A percentile compares a stretch with the other conserved stretches of the same genome.
These are phyloP conservation scores for Tangara arthus DNA, from an alignment of 2,797 vertebrate species.

Conservation along the genomic window DNA sequence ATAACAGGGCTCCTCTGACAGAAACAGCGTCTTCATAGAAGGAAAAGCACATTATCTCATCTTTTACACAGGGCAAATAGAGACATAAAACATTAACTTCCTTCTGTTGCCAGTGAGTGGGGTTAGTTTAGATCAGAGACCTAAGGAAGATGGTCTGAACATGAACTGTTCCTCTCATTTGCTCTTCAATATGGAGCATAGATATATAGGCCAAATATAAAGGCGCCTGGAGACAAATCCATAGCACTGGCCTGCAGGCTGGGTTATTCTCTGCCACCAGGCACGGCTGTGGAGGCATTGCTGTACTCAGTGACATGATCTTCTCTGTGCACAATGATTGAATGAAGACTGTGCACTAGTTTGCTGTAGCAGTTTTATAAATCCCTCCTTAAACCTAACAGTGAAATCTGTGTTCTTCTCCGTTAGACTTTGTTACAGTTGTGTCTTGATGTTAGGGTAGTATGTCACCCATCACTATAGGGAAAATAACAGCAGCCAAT, in stretches of 20 bases:
- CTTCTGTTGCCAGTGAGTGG: background rate
- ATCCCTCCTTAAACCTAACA: background rate
- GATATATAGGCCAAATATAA: background rate
- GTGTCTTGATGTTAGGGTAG: background rate
- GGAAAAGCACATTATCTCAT: background rate
- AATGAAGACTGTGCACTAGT: background rate
- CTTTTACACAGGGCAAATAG: background rate
- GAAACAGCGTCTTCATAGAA: background rate
- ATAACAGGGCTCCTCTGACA: background rate
- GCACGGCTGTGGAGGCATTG: background rate
- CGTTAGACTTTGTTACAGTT: background rate
- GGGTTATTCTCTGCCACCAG: background rate
- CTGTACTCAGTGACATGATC: background rate
- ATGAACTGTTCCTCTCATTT: background rate
- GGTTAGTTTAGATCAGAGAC: background rate
- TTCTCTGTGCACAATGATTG: background rate
- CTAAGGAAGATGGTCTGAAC: background rate
- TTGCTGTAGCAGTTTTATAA: background rate
- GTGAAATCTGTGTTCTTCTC: background rate
- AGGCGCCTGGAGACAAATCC: background rate
- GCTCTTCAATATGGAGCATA: background rate
- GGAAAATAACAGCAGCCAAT: slow-evolving; percentile 4
- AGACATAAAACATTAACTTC: background rate
- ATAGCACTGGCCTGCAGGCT: background rate
- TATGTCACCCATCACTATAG: background rate